Percentiles rank a stretch among this genome's conserved stretches.
These are phyloP conservation scores for Drosophila falleni DNA, from an alignment of 2,888 invertebrate genomes.

Conservation along the genomic window DNA sequence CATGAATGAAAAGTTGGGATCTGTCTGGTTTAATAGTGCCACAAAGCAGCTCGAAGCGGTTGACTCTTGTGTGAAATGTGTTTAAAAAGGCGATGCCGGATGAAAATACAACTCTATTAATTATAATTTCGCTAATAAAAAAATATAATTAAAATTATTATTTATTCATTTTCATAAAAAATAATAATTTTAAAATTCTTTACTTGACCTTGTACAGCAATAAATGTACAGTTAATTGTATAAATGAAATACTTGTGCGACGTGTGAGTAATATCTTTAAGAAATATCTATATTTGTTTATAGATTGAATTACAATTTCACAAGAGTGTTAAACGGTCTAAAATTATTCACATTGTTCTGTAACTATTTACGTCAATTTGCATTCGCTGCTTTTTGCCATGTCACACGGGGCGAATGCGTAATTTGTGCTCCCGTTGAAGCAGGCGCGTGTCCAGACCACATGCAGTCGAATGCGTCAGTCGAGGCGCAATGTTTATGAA, in stretches of 20 bases:
- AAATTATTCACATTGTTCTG: neutral
- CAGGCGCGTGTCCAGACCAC: slow-evolving; percentile 62
- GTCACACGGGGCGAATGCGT: slow-evolving; percentile 66
- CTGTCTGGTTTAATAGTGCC: slow-evolving; percentile 55
- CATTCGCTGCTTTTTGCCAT: slow-evolving; percentile 1
- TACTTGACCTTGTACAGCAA: neutral
- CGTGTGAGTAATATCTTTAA: slow-evolving; percentile 28
- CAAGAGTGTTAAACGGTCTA: neutral
- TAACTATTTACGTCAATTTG: slow-evolving; percentile 8
- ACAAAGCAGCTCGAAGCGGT: slow-evolving; percentile 73
- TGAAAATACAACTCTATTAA: slow-evolving; percentile 7
- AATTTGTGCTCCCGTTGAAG: slow-evolving; percentile 34
- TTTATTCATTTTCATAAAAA: neutral
- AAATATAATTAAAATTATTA: slow-evolving; percentile 11
- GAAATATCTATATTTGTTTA: neutral
- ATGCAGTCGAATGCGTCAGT: slow-evolving; percentile 67
- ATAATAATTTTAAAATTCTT: neutral
- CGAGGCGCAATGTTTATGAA: slow-evolving; percentile 59
- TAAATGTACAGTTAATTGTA: too few relatives aligned
- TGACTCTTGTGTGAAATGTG: slow-evolving; percentile 46
- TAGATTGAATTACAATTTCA: neutral
- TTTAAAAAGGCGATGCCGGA: slow-evolving; percentile 36
- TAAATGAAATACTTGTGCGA: slow-evolving; percentile 2
- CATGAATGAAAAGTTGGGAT: slow-evolving; percentile 65
- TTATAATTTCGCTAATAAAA: slow-evolving; percentile 7